Conservation (phyloP, 2,113 vertebrate genomes). For the Copsychus sechellarum region DNA sequence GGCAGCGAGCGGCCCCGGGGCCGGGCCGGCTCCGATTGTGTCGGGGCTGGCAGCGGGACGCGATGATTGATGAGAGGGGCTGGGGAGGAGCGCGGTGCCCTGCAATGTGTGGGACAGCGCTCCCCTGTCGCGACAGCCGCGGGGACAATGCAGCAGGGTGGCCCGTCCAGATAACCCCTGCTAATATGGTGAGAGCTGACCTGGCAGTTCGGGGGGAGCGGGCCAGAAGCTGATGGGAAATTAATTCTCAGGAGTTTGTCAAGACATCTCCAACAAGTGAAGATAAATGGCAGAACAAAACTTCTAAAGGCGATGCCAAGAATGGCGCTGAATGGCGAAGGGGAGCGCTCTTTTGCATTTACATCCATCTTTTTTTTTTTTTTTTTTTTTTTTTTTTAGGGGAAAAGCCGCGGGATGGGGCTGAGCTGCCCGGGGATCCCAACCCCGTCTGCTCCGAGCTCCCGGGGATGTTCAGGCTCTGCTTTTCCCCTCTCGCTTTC, state of each 20-base stretch:
- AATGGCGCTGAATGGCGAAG: constrained; percentile 41
- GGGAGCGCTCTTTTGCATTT: constrained; percentile 45
- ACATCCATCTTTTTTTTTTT: constrained; percentile 20
- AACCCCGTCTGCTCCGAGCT: neutral
- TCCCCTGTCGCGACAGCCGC: neutral
- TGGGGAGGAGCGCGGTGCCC: constrained; percentile 6
- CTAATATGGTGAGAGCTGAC: constrained; percentile 45
- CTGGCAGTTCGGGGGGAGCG: constrained; percentile 46
- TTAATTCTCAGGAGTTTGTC: constrained; percentile 76
- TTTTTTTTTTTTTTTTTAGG: neutral
- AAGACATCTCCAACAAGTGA: constrained; percentile 76
- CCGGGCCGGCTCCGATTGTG: constrained; percentile 55
- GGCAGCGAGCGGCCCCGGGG: constrained; percentile 1
- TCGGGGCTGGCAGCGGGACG: constrained; percentile 40
- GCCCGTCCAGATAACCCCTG: constrained; percentile 50
- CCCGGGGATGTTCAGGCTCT: neutral
- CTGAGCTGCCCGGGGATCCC: neutral
- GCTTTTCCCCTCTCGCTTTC: neutral
- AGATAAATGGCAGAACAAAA: constrained; percentile 77
- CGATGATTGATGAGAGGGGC: constrained; percentile 75
- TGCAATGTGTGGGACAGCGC: neutral
- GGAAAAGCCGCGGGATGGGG: neutral
- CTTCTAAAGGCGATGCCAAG: constrained; percentile 61
- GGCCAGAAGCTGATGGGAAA: constrained; percentile 69
- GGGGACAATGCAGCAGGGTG: constrained; percentile 57